Evolutionary conservation across 1,140 invertebrate species (phyloP), one percentile per base, ranked within the genome.

Genomic region (Plodia interpunctella): DNA sequence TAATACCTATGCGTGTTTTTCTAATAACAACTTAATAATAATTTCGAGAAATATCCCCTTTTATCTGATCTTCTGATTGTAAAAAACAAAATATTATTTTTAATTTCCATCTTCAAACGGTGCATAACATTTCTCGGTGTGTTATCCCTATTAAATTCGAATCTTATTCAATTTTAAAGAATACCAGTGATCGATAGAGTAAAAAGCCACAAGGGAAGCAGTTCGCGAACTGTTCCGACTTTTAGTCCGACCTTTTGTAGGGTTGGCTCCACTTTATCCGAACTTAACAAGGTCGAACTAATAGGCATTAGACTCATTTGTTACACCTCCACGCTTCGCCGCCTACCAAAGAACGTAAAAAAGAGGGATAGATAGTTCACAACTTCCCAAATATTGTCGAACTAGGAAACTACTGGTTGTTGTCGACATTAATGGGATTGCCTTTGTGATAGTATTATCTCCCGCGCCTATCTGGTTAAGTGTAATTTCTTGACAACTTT

Each of bases 271-370:
- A 72, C 71, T 76, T 76, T 71, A 66, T 74, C 68, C 74, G 69
- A 74, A 74, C 74, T 74, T 76, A 76, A 76, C 74, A 76, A 74
- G 65, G 74, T 76, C 74, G 74, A 76, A 76, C 71, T 76, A 76
- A 76, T 76, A 76, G 74, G 74, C 68, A 76, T 76, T 76, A 74
- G 65, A 72, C 71, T 76, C 74, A 76, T 76, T 76, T 74, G 74
- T 76, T 76, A 76, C 74, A 74, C 74, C 68, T 76, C 68, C 66
- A 76, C 71, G 71, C 68, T 76, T 68, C 71, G 65, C 66, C 67
- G 74, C 66, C 65, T 61, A 66, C 74, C 66, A 76, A 74, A 74
- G 74, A 71, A 69, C 21, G 63, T 70, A 71, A 73, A 76, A 76
- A 73, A 59, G 67, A 62, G 63, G 65, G 49, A 66, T 70, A 70